Evolutionary conservation across 2,113 vertebrate species (phyloP).

Genomic region (Shinisaurus crocodilurus): DNA sequence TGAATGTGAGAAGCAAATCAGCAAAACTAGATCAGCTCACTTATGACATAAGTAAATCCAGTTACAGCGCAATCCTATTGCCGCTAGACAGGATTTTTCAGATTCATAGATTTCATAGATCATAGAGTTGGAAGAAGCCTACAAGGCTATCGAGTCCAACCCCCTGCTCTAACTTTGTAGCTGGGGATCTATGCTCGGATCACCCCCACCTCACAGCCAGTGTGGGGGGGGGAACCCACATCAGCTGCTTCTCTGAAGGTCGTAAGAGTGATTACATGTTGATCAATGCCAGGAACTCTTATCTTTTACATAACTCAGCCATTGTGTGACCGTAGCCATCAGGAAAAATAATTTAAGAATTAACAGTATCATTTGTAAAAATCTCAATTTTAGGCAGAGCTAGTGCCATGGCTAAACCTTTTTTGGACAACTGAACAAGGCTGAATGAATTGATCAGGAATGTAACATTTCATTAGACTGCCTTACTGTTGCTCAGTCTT

Average conservation of each 20-base stretch:
- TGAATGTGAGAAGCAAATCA: background rate
- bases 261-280: rapidly evolving
- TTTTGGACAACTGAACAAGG: background rate
- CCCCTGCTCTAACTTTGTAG: too few species aligned
- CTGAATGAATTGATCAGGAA: background rate
- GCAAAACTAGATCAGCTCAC: background rate
- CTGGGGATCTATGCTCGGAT: too few species aligned
- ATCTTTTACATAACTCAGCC: background rate
- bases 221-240: too few species aligned
- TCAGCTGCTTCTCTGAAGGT: background rate
- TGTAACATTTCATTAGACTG: rapidly evolving
- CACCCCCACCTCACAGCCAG: too few species aligned
- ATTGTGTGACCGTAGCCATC: background rate
- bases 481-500: background rate
- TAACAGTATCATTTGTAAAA: background rate
- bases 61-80: too few species aligned
- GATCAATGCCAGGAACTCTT: background rate
- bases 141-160: too few species aligned
- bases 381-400: rapidly evolving
- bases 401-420: background rate
- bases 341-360: background rate
- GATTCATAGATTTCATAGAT: too few species aligned
- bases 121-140: too few species aligned
- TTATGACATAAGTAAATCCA: background rate
- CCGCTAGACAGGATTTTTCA: too few species aligned